Conservation (phyloP, 2,113 vertebrate species). For the Larimichthys polyactis region DNA sequence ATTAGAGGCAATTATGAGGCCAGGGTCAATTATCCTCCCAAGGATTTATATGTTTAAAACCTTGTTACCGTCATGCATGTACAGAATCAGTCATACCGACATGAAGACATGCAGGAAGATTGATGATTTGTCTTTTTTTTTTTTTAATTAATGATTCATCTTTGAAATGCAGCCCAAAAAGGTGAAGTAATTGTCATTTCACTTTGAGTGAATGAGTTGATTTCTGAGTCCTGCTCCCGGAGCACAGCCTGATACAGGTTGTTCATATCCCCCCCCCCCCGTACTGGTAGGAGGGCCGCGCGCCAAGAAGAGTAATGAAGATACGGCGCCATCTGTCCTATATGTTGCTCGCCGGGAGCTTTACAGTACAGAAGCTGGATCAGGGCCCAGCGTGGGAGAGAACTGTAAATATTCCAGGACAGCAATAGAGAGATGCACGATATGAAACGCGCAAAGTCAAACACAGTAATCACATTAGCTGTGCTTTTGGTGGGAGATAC, state of each 20-base stretch:
- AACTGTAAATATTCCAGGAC: constrained; percentile 2
- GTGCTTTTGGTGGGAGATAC: constrained; percentile 20
- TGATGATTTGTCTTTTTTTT: constrained; percentile 37
- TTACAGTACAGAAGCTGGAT: constrained; percentile 54
- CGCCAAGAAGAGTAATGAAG: constrained; percentile 64
- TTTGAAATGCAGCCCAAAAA: constrained; percentile 45
- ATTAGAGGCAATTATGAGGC: constrained; percentile 52
- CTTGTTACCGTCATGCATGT: constrained; percentile 9
- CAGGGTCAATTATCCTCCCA: constrained; percentile 52
- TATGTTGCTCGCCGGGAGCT: constrained; percentile 54
- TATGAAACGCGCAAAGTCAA: constrained; percentile 30
- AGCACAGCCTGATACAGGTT: constrained; percentile 29
- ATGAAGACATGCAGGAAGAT: constrained; percentile 21
- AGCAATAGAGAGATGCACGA: constrained; percentile 22
- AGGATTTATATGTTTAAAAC: constrained; percentile 36
- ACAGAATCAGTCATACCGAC: background rate
- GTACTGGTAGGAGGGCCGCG: constrained; percentile 19
- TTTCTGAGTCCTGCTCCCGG: constrained; percentile 19
- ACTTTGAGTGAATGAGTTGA: constrained; percentile 37
- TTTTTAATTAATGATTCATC: constrained; percentile 5
- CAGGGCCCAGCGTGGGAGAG: constrained; percentile 27
- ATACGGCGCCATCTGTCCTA: constrained; percentile 65
- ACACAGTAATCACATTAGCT: constrained; percentile 49
- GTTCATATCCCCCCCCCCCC: constrained; percentile 15
- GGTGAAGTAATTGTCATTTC: constrained; percentile 16